Evolutionary conservation across 2,113 vertebrate species (phyloP), one percentile per base, ranked within the genome.

Genomic region (Phylloscopus whistleri): DNA sequence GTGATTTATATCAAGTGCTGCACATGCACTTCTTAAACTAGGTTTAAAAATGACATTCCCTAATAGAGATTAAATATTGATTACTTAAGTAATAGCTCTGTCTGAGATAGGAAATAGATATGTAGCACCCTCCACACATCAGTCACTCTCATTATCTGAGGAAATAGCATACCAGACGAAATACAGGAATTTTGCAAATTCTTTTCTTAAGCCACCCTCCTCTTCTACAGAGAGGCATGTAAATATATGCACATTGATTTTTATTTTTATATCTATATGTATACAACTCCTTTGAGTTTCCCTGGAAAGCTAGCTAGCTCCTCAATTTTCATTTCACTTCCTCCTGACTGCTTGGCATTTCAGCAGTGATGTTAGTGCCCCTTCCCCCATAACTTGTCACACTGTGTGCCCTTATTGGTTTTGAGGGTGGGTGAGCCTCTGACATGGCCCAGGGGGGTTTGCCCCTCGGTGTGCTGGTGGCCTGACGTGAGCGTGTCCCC

Each of bases 51-150:
- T 96, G 0, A 75, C 79, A 92, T 52, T 68, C 37, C 41, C 69
- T 96, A 96, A 90, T 95, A 92, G 85, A 94, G 75, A 94, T 96
- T 95, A 96, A 97, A 96, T 95, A 96, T 94, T 93, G 92, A 96
- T 96, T 90, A 79, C 49, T 68, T 93, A 90, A 93, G 94, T 89
- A 68, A 96, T 96, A 94, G 83, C 80, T 75, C 92, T 95, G 90
- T 96, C 93, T 96, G 86, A 0, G 3, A 56, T 53, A 72, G 44
- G 84, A 92, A 97, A 94, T 95, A 75, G 86, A 97, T 92, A 60
- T 72, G 69, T 9, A 82, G 49, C 56, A 78, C n/a, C 30, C 72
- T 78, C 39, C 52, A 35, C 46, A 24, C 21, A 63, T 59, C 79
- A 92, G 39, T 81, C n/a, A 76, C 10, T 44, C 19, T 2, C 6